Evolutionary conservation across 2,888 invertebrate genomes (phyloP).

Genomic region (Ryuthela nishihirai): DNA sequence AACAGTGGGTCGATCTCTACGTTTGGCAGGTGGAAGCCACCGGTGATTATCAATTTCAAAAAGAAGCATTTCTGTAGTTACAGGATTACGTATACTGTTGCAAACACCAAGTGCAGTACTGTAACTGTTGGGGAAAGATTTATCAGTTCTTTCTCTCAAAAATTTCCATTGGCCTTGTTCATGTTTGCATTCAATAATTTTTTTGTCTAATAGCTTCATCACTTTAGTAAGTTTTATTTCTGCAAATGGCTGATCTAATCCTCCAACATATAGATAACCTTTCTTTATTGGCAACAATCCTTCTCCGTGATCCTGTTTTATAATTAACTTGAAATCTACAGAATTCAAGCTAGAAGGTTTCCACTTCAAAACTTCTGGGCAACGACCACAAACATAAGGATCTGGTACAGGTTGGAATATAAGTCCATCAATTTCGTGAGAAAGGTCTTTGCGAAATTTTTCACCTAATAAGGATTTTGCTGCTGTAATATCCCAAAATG

Average conservation of each 20-base stretch:
- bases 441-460: conserved; percentile 76
- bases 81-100: conserved; percentile 74
- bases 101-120: conserved; percentile 83
- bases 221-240: conserved; percentile 71
- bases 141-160: conserved; percentile 94
- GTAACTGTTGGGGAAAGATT: conserved; percentile 87
- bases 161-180: conserved; percentile 72
- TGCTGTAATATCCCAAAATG: conserved; percentile 76
- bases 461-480: conserved; percentile 59
- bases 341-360: conserved; percentile 92
- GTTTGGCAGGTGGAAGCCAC: conserved; percentile 60
- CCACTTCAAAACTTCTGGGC: conserved; percentile 89
- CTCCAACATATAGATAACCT: conserved; percentile 71
- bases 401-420: conserved; percentile 92
- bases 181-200: conserved; percentile 88
- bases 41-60: conserved; percentile 65
- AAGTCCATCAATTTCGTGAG: conserved; percentile 95
- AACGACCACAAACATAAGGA: conserved; percentile 77
- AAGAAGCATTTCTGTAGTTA: conserved; percentile 76
- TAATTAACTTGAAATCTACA: conserved; percentile 88
- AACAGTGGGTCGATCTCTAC: too few species aligned
- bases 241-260: conserved; percentile 63
- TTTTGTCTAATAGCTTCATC: conserved; percentile 74
- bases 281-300: conserved; percentile 61
- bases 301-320: conserved; percentile 65